Base-by-base conservation (phyloP, 2,113 vertebrate species). In the Pituophis catenifer region DNA sequence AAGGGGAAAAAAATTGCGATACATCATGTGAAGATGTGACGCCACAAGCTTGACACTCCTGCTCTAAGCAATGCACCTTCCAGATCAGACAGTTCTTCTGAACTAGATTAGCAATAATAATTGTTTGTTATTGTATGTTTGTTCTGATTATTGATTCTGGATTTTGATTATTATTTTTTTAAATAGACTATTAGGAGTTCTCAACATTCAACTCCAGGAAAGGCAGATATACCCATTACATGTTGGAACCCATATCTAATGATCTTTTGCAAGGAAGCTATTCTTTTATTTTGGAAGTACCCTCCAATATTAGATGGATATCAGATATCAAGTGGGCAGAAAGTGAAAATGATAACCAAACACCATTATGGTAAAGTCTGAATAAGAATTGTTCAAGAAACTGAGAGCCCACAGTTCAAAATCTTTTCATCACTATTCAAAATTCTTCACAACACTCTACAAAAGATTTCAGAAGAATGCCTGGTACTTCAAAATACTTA, bases 361-460 rank as follows among this genome's bases (percentile, higher is more conserved):
- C 50, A 9, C 11, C 26, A 50, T 50, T 85, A 59, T 89, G 53
- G 5, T 81, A 21, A 55, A 65, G 29, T 65, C 81, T 65, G 33
- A 89, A 53, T 59, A 24, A 90, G 75, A 90, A 90, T 86, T 59
- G 52, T 85, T 93, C 81, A 44, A 85, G 10, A 86, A 57, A 3
- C 19, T 11, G 52, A 59, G 75, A 93, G 53, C 29, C 90, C 86
- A 81, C 29, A 26, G 52, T 38, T 90, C 75, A 90, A 90, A 24
- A 50, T 48, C 7, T 55, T 6, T 53, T 94, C 90, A 54, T 88
- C 93, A 11, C 4, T 17, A 50, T 29, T 6, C 23, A 29, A 88
- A n/a, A 44, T 92, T 90, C 86, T 89, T 44, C 53, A 19, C 0
- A 55, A 33, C 70, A n/a, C 23, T 17, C 53, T 5, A 52, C 62